Evolutionary conservation across 2,888 invertebrate species (phyloP), one percentile per base, ranked within the genome.

Genomic region (Muschampia plurimacula): DNA sequence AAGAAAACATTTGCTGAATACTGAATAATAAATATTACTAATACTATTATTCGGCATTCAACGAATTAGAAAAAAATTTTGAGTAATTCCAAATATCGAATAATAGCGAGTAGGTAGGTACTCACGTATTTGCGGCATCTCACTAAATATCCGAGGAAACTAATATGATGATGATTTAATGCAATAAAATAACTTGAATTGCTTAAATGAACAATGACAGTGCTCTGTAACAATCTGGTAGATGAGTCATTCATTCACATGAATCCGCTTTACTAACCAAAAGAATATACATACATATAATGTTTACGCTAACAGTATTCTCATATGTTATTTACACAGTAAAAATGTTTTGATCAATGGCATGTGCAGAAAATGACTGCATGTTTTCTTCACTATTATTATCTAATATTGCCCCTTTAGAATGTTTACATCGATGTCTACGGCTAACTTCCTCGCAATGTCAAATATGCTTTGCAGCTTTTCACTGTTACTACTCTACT

Each of bases 231-330:
- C 84, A 86, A 86, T 88, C 83, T 83, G 84, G 80, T 80, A 82
- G 82, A 84, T 91, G 92, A 92, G 84, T 92, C 92, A 91, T 89
- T 89, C 92, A 92, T 92, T 92, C 92, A 91, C 84, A 86, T 86
- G 87, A 88, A 83, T 81, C 86, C 88, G 87, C 84, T 86, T 86
- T 85, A 86, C 84, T 85, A 85, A 87, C 82, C 83, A 85, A 81
- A 81, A 80, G 82, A 81, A 86, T 84, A 83, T 86, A 87, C 28
- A 28, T 28, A 28, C 2, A 2, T n/a, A n/a, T n/a, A n/a, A n/a
- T 28, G 28, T 86, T 87, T 87, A 84, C 86, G 85, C 83, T 85
- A 82, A 82, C 83, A 79, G 77, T 80, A 81, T 82, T 80, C 75
- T 79, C 73, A 72, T 72, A 75, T 75, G 36, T 64, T 57, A 28